Conservation (phyloP, 2,113 vertebrate genomes). For the Argyrosomus japonicus region DNA sequence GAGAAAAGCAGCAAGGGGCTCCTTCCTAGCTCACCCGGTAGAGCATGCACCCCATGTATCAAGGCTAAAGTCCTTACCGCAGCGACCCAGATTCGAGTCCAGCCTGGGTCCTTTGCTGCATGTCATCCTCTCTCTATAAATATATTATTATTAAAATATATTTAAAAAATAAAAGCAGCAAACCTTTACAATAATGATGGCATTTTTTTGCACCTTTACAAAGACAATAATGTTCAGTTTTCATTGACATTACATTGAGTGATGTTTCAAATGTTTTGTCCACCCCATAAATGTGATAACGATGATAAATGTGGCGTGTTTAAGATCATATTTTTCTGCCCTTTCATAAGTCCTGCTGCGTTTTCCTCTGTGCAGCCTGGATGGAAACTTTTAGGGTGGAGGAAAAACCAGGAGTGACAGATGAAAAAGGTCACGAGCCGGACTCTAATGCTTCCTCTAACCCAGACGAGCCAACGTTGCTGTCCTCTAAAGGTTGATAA, state of each 20-base stretch:
- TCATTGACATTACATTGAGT: background rate
- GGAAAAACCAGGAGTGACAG: slow-evolving; percentile 34
- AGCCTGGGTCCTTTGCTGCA: too few relatives aligned
- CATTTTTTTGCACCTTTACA: background rate
- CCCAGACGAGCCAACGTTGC: background rate
- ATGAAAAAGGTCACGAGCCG: slow-evolving; percentile 41
- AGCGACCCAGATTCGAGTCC: too few relatives aligned
- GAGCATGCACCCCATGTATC: too few relatives aligned
- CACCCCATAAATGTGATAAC: background rate
- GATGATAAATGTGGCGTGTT: too few relatives aligned
- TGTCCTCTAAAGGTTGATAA: slow-evolving; percentile 45
- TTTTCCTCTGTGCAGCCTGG: background rate
- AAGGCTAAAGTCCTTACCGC: too few relatives aligned
- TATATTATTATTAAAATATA: too few relatives aligned
- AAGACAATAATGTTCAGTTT: background rate
- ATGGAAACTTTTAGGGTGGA: background rate
- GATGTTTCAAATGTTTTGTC: background rate
- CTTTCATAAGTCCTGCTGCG: background rate
- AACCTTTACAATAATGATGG: background rate
- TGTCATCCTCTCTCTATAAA: too few relatives aligned
- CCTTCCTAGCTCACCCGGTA: too few relatives aligned
- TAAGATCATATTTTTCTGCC: background rate
- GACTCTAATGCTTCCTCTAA: slow-evolving; percentile 30
- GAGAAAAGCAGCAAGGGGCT: background rate
- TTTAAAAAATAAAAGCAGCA: background rate